phyloP scores from a whole-genome alignment of 2,888 invertebrate species.

The Salticus scenicus region DNA sequence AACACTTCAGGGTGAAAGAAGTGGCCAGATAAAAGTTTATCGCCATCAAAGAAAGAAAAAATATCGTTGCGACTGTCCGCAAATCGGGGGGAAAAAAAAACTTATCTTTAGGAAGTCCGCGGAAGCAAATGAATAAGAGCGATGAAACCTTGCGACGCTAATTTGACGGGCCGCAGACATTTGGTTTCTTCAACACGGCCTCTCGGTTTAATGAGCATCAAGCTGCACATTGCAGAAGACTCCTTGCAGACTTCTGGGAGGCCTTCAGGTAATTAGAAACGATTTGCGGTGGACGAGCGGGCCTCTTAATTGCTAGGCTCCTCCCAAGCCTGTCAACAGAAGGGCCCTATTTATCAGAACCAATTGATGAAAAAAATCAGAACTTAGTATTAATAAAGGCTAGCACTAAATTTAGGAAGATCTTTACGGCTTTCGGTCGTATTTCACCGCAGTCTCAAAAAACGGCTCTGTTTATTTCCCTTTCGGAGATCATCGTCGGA shows the following conservation, averaged over 20 bases:
- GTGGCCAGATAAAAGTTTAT: constrained; percentile 54
- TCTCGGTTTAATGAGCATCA: constrained; percentile 53
- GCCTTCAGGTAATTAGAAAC: constrained; percentile 59
- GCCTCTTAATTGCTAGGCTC: constrained; percentile 58
- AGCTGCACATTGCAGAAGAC: constrained; percentile 23
- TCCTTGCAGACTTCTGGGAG: constrained; percentile 29
- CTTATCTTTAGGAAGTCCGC: constrained; percentile 38
- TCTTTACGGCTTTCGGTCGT: constrained; percentile 35
- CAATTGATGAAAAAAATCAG: constrained; percentile 36
- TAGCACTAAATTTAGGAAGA: constrained; percentile 46
- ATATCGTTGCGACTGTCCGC: constrained; percentile 28
- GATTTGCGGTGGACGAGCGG: constrained; percentile 53
- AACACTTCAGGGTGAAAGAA: background rate
- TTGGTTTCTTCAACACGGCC: constrained; percentile 50
- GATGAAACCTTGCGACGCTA: constrained; percentile 62
- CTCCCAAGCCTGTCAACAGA: constrained; percentile 55
- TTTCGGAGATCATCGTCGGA: constrained; percentile 38
- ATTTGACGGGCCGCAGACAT: constrained; percentile 61
- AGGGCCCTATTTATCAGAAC: constrained; percentile 53
- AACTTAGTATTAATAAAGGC: constrained; percentile 30
- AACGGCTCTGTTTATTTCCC: constrained; percentile 58
- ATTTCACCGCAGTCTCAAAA: constrained; percentile 10
- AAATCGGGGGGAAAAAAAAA: constrained; percentile 5
- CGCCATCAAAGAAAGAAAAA: constrained; percentile 29
- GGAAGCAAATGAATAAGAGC: constrained; percentile 32